phyloP scores from a whole-genome alignment of 2,888 invertebrate genomes.

The Apomyelois bistriatella region DNA sequence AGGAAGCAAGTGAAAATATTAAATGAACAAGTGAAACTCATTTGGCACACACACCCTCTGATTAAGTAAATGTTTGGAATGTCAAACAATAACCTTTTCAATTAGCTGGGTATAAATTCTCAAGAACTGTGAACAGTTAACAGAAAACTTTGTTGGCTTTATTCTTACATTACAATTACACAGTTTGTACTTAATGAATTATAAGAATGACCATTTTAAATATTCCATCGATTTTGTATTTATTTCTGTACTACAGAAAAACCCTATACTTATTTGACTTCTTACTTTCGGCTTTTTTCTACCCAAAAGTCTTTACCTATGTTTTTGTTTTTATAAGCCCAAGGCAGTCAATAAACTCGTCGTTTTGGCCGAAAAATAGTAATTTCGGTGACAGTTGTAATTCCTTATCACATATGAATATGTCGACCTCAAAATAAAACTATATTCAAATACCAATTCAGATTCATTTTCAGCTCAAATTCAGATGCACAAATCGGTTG shows the following conservation, averaged over 20 bases:
- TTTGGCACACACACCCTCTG: not conserved
- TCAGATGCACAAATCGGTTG: not conserved
- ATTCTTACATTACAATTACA: not conserved
- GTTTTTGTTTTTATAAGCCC: too few relatives aligned
- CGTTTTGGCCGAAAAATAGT: too few relatives aligned
- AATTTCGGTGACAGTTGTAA: too few relatives aligned
- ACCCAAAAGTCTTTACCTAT: too few relatives aligned
- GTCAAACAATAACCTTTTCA: conserved; percentile 2
- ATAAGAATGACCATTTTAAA: not conserved
- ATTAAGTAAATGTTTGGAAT: not conserved
- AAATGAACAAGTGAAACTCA: not conserved
- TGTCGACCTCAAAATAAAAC: too few relatives aligned
- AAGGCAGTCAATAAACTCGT: too few relatives aligned
- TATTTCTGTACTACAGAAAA: too few relatives aligned
- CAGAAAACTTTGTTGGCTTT: not conserved
- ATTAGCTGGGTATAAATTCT: not conserved
- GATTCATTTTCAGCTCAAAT: not conserved
- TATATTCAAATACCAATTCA: not conserved
- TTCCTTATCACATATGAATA: too few relatives aligned
- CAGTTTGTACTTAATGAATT: not conserved
- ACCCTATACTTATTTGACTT: too few relatives aligned
- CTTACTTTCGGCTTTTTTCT: too few relatives aligned
- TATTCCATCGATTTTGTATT: too few relatives aligned
- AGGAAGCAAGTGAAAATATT: too few relatives aligned
- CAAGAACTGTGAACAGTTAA: not conserved